Evolutionary conservation across 2,888 invertebrate species (phyloP).

Genomic region (Psylliodes chrysocephalus): DNA sequence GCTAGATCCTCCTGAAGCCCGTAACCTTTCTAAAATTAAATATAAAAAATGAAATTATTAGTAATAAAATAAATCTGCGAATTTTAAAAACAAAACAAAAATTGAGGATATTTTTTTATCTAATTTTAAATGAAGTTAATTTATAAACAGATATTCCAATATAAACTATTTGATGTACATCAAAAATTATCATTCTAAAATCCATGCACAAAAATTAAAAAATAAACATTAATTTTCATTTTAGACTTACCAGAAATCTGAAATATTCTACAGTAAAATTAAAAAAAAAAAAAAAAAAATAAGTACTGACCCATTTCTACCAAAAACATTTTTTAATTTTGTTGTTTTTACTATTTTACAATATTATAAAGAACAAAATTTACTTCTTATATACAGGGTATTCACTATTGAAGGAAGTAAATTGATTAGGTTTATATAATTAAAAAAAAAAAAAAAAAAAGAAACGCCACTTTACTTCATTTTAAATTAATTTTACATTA

Average conservation of each 20-base stretch:
- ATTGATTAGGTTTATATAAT: too few species aligned
- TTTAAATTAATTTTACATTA: too few species aligned
- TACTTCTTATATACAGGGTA: background rate
- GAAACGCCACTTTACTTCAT: too few species aligned
- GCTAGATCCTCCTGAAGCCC: constrained; percentile 68
- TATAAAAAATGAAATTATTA: constrained; percentile 16
- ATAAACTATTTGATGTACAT: constrained; percentile 2
- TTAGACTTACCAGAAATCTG: constrained; percentile 22
- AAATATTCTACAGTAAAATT: constrained; percentile 25
- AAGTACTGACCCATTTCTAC: constrained; percentile 6
- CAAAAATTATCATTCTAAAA: constrained; percentile 19
- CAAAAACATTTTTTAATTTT: background rate
- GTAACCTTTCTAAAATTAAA: constrained; percentile 69
- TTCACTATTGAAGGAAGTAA: too few species aligned
- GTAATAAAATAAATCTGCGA: background rate
- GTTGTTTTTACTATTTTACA: background rate
- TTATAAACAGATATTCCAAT: background rate
- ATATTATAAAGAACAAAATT: background rate
- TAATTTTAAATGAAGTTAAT: background rate
- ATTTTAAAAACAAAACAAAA: too few species aligned
- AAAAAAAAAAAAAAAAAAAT: background rate
- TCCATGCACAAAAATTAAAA: constrained; percentile 26
- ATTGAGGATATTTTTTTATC: background rate
- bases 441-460: too few species aligned
- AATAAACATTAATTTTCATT: constrained; percentile 2